Evolutionary conservation across 1,140 invertebrate species (phyloP).

Genomic region (Drosophila burlai): DNA sequence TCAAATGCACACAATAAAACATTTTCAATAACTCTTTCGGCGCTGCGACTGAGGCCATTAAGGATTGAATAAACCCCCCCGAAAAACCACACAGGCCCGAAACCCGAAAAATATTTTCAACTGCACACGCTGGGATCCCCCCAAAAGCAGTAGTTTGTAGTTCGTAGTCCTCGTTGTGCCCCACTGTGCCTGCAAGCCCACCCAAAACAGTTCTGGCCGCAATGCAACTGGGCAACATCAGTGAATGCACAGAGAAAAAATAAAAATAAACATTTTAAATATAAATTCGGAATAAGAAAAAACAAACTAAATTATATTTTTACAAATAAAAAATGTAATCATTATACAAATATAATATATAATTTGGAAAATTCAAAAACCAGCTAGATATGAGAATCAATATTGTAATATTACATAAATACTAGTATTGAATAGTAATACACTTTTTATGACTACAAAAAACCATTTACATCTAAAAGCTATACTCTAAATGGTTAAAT

Average conservation of each 20-base stretch:
- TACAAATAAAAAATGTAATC: neutral
- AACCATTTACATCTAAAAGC: too few relatives aligned
- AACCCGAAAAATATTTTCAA: slow-evolving; percentile 51
- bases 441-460: too few relatives aligned
- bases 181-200: slow-evolving; percentile 75
- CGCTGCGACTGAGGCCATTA: slow-evolving; percentile 71
- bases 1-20: slow-evolving; percentile 83
- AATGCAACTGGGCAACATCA: slow-evolving; percentile 45
- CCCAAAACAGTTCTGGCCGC: slow-evolving; percentile 54
- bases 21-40: slow-evolving; percentile 84
- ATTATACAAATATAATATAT: too few relatives aligned
- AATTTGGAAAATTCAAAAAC: too few relatives aligned
- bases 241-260: slow-evolving; percentile 18
- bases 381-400: too few relatives aligned
- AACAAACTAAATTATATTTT: neutral
- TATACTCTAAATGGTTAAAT: too few relatives aligned
- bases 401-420: too few relatives aligned
- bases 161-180: slow-evolving; percentile 51
- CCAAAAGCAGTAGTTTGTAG: slow-evolving; percentile 21
- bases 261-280: rapidly evolving
- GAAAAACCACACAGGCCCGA: slow-evolving; percentile 20
- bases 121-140: slow-evolving; percentile 47
- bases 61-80: slow-evolving; percentile 39
- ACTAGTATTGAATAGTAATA: too few relatives aligned
- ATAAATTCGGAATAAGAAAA: too few relatives aligned